Percentiles rank a stretch among this genome's conserved stretches.
Conservation (phyloP, 92 coral and sea anemone genomes). For the Phymanthus crucifer region DNA sequence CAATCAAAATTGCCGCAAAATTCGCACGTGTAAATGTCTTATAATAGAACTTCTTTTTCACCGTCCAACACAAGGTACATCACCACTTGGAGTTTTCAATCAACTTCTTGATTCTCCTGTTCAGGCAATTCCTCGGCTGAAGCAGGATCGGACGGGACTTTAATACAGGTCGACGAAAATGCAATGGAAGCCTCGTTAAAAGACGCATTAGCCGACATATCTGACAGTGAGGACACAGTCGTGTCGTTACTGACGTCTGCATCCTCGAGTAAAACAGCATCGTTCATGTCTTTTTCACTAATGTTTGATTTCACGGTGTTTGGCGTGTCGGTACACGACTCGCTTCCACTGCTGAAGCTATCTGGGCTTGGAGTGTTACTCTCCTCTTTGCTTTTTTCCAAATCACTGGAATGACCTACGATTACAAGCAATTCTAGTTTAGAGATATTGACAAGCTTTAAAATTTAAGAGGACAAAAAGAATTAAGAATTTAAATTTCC, state of each 20-base stretch:
- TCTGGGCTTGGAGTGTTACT: conserved; percentile 14
- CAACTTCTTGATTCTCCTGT: conserved; percentile 7
- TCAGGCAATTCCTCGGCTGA: conserved; percentile 15
- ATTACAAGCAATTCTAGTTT: too few relatives aligned
- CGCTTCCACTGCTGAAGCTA: conserved; percentile 31
- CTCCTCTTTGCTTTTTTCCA: not conserved
- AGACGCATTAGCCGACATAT: conserved; percentile 71
- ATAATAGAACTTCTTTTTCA: too few relatives aligned
- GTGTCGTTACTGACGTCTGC: conserved; percentile 62
- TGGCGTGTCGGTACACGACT: conserved; percentile 49
- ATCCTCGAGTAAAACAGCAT: conserved; percentile 61
- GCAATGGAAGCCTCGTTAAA: conserved; percentile 80
- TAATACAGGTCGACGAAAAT: conserved; percentile 84
- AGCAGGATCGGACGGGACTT: conserved; percentile 61
- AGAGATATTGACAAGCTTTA: too few relatives aligned
- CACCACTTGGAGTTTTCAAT: not conserved
- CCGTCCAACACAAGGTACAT: not conserved
- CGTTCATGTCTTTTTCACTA: conserved; percentile 53
- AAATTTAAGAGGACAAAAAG: too few relatives aligned
- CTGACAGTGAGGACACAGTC: conserved; percentile 71
- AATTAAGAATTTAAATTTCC: too few relatives aligned
- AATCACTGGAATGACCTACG: conserved; percentile 6
- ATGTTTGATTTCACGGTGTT: conserved; percentile 43
- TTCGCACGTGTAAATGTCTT: too few relatives aligned
- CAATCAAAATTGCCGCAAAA: too few relatives aligned